phyloP scores from a whole-genome alignment of 2,797 vertebrate species.

The Gymnocypris eckloni region DNA sequence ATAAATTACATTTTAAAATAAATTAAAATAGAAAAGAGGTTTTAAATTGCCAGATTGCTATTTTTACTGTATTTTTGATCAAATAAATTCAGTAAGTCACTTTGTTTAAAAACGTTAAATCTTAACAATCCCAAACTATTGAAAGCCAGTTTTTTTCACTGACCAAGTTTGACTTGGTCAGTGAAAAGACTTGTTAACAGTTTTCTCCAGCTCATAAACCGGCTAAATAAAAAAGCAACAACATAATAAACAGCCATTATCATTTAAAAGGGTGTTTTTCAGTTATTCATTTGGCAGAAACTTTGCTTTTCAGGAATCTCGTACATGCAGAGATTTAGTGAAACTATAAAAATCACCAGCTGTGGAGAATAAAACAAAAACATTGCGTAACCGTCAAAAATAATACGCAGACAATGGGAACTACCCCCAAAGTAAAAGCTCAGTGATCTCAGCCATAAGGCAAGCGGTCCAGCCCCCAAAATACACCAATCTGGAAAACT shows the following conservation, averaged over 20 bases:
- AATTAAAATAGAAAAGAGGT: not conserved
- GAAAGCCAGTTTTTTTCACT: too few relatives aligned
- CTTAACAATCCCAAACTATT: not conserved
- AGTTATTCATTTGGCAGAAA: not conserved
- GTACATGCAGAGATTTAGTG: not conserved
- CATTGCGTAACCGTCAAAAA: conserved; percentile 35
- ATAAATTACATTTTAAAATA: not conserved
- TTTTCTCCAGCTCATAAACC: not conserved
- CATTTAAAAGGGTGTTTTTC: not conserved
- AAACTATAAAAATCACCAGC: conserved; percentile 21
- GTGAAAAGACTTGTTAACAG: not conserved
- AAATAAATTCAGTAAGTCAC: not conserved
- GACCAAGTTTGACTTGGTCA: too few relatives aligned
- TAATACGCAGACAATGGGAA: conserved; percentile 39
- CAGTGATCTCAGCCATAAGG: conserved; percentile 31
- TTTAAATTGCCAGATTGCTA: not conserved
- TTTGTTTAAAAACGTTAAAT: not conserved
- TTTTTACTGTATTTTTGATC: not conserved
- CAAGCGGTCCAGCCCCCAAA: conserved; percentile 30
- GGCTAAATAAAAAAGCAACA: not conserved
- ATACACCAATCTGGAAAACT: conserved; percentile 44
- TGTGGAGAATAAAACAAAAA: conserved; percentile 32
- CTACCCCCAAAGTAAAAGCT: conserved; percentile 28
- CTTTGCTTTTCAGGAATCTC: conserved; percentile 11
- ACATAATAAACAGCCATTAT: not conserved